Conservation (phyloP, 2,113 vertebrate genomes). For the Heterotis niloticus region DNA sequence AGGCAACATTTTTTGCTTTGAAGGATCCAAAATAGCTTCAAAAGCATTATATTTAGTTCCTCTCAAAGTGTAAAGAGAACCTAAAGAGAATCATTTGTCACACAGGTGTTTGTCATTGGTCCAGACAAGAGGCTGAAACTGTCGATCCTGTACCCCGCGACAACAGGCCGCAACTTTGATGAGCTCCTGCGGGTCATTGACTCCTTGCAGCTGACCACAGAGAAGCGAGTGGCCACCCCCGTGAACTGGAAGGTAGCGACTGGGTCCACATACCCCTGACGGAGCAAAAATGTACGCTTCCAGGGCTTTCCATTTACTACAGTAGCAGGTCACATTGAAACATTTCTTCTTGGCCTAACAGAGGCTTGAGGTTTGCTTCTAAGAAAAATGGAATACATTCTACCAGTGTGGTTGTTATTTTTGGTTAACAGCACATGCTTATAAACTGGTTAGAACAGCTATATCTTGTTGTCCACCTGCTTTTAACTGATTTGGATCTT, state of each 20-base stretch:
- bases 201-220: conserved; percentile 82
- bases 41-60: not conserved
- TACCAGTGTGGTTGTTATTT: not conserved
- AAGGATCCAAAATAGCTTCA: no score
- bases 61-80: no score
- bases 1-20: no score
- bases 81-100: not conserved
- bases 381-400: no score
- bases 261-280: not conserved
- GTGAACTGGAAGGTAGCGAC: conserved; percentile 84
- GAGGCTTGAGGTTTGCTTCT: no score
- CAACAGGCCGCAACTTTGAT: conserved; percentile 88
- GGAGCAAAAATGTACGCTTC: not conserved
- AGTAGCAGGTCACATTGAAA: no score
- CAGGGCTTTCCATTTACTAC: no score
- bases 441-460: not conserved
- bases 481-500: not conserved
- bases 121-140: conserved; percentile 90
- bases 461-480: not conserved
- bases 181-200: conserved; percentile 86
- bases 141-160: conserved; percentile 86
- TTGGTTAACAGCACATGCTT: not conserved
- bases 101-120: conserved; percentile 84
- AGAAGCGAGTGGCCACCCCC: conserved; percentile 78
- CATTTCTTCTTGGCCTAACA: no score